Conservation (phyloP, 1,140 invertebrate genomes). For the Rhagoletis pomonella region DNA sequence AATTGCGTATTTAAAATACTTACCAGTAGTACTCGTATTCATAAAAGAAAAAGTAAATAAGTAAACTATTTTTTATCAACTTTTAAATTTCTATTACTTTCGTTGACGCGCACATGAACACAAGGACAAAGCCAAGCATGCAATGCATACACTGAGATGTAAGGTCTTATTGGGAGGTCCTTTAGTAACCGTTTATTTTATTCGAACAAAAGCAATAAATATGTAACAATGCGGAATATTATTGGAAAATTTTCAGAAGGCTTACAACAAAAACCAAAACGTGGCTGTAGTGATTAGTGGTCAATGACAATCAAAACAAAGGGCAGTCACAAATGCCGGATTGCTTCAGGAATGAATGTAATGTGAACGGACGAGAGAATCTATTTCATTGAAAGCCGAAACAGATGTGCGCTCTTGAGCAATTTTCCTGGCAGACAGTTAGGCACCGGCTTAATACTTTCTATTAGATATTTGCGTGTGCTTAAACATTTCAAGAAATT, state of each 20-base stretch:
- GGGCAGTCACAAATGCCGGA: not conserved
- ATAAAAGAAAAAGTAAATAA: conserved; percentile 14
- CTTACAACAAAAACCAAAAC: not conserved
- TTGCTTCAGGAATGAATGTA: not conserved
- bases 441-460: not conserved
- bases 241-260: conserved; percentile 20
- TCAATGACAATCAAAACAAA: conserved; percentile 34
- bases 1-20: conserved; percentile 26
- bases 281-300: conserved; percentile 28
- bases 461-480: not conserved
- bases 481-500: not conserved
- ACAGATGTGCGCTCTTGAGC: conserved; percentile 1
- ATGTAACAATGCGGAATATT: conserved; percentile 11
- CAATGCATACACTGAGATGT: not conserved
- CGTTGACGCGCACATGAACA: not conserved
- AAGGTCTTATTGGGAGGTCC: conserved; percentile 31
- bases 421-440: conserved; percentile 14
- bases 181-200: not conserved
- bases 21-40: not conserved
- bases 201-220: conserved; percentile 26
- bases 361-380: not conserved
- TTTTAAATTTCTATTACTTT: not conserved
- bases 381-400: conserved; percentile 28
- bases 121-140: not conserved
- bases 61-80: conserved; percentile 1